Evolutionary conservation across 2,113 vertebrate genomes (phyloP).

Genomic region (Poeciliopsis prolifica): DNA sequence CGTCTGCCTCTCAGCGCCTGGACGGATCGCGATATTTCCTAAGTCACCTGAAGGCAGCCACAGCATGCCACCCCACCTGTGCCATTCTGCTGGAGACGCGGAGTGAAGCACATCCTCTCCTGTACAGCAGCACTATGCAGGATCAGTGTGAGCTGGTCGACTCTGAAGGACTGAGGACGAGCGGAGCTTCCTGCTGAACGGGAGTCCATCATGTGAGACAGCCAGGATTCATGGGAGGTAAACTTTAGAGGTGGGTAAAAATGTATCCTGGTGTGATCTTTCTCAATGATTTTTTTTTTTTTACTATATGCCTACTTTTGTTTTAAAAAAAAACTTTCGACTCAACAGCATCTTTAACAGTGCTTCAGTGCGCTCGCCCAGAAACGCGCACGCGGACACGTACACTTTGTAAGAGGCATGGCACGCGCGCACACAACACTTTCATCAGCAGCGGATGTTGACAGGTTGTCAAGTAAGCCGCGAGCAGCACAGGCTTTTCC

Average conservation of each 20-base stretch:
- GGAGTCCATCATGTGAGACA: slow-evolving; percentile 19
- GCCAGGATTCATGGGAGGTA: slow-evolving; percentile 60
- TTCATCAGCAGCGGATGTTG: slow-evolving; percentile 30
- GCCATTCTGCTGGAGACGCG: slow-evolving; percentile 33
- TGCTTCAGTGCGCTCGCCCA: background rate
- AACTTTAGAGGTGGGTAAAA: slow-evolving; percentile 55
- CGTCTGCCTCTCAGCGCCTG: slow-evolving; percentile 2
- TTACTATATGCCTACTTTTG: slow-evolving; percentile 11
- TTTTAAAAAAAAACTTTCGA: slow-evolving; percentile 62
- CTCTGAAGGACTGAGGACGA: slow-evolving; percentile 16
- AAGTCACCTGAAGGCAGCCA: slow-evolving; percentile 58
- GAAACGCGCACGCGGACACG: slow-evolving; percentile 16
- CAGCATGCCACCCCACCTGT: slow-evolving; percentile 54
- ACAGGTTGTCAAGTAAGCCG: slow-evolving; percentile 44
- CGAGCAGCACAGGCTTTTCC: slow-evolving; percentile 29
- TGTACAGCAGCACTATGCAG: slow-evolving; percentile 36
- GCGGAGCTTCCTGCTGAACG: slow-evolving; percentile 25
- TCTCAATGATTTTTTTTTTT: background rate
- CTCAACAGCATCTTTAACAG: background rate
- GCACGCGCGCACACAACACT: background rate
- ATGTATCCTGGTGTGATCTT: background rate
- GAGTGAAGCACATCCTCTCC: slow-evolving; percentile 18
- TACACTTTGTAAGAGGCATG: background rate
- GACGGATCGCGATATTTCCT: slow-evolving; percentile 27
- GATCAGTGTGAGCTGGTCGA: slow-evolving; percentile 39